phyloP scores from a whole-genome alignment of 1,140 invertebrate genomes.

The Drosophila athabasca region DNA sequence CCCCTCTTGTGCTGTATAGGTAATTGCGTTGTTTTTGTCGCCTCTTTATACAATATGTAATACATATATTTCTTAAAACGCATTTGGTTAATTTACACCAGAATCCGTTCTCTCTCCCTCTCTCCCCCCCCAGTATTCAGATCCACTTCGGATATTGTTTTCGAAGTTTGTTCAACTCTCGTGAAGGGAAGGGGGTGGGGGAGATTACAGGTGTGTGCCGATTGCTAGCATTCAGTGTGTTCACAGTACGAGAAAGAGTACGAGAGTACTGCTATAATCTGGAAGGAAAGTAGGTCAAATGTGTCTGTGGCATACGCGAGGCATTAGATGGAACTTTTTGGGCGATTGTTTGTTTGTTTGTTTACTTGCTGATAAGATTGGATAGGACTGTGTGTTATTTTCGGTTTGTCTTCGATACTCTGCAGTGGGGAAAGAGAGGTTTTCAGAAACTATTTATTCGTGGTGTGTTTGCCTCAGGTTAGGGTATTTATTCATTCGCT shows the following conservation, averaged over 20 bases:
- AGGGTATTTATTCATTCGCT: neutral
- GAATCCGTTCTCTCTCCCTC: too few species aligned
- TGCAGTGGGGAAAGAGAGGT: neutral
- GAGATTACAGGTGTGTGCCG: constrained; percentile 32
- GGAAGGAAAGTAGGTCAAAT: constrained; percentile 70
- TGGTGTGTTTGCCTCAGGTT: neutral
- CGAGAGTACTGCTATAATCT: constrained; percentile 39
- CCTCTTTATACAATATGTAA: too few species aligned
- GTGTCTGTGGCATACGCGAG: constrained; percentile 25
- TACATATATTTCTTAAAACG: constrained; percentile 2
- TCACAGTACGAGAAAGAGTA: constrained; percentile 3
- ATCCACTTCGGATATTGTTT: constrained; percentile 2
- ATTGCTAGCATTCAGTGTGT: constrained; percentile 42
- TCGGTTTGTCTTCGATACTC: neutral
- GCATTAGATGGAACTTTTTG: constrained; percentile 37
- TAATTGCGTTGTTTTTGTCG: too few species aligned
- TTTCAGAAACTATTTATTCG: neutral
- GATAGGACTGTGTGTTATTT: constrained; percentile 37
- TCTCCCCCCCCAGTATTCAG: neutral
- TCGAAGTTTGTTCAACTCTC: constrained; percentile 50
- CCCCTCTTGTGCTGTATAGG: too few species aligned
- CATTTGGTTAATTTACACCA: constrained; percentile 25
- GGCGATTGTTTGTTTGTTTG: constrained; percentile 24
- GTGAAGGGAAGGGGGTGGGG: neutral
- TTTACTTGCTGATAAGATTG: constrained; percentile 57